Base-by-base conservation (phyloP, 2,888 invertebrate species). In the Cylindroiulus punctatus region DNA sequence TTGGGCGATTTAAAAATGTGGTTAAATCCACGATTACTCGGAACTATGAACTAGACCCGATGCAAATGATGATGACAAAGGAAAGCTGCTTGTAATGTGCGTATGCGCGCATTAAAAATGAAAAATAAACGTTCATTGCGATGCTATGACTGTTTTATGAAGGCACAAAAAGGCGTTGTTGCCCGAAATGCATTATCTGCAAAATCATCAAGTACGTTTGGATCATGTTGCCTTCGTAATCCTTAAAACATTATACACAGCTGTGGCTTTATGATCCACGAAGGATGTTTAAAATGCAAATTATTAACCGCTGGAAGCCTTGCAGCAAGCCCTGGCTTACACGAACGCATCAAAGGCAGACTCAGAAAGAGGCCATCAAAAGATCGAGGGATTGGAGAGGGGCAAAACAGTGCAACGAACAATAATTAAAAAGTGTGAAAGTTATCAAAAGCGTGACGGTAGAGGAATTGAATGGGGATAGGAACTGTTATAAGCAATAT, bases 211-310 rank as follows among this genome's bases (percentile, higher is more conserved):
- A 76, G 76, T 76, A 76, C 76, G 30, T 65, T 65, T 76, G 76
- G 76, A 76, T 76, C 76, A 14, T 76, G 76, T 76, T 76, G 76
- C 76, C 76, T 83, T 84, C 84, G 32, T 84, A 84, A 84, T 52
- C 84, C 84, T 52, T 84, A 30, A 84, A 47, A 44, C 84, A 84
- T 84, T 84, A 47, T 84, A 84, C 47, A 32, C 84, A 84, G 84
- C 84, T 84, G 84, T 52, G 84, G 52, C 84, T 84, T 84, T 84
- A 84, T 84, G 84, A 84, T 84, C 84, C 52, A 84, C 84, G 84
- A 84, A 84, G 84, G 84, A 52, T 84, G 44, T 84, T 84, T 84
- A 84, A 84, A 52, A 84, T 84, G 84, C 84, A 84, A 84, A 84
- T 84, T 84, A 84, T 84, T 84, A 84, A 84, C 84, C 84, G 84